These are phyloP conservation scores for Fissipunctia ypsillon DNA, from an alignment of 2,888 invertebrate genomes.

Conservation along the genomic window DNA sequence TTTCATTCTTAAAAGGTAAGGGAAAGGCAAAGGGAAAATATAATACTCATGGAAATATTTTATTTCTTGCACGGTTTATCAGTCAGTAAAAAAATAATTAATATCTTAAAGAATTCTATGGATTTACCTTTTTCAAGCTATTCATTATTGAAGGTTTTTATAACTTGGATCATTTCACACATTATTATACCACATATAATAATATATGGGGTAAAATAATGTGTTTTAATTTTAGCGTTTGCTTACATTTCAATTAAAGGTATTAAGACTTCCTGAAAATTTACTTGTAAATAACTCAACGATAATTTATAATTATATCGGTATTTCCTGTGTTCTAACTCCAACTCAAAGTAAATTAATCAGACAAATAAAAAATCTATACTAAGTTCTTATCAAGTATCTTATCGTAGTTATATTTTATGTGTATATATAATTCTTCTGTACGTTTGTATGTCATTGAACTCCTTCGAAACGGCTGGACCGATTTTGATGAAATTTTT, in stretches of 20 bases:
- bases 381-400: too few relatives aligned
- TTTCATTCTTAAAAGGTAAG: neutral
- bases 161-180: too few relatives aligned
- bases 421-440: too few relatives aligned
- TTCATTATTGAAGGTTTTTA: neutral
- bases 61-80: neutral
- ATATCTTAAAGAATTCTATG: neutral
- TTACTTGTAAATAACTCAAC: neutral
- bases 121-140: neutral
- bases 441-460: too few relatives aligned
- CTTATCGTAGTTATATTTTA: too few relatives aligned
- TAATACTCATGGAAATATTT: neutral
- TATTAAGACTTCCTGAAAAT: too few relatives aligned
- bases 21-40: neutral
- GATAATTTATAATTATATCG: neutral
- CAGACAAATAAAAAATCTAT: neutral
- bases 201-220: neutral
- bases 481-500: too few relatives aligned
- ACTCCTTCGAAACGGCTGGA: too few relatives aligned
- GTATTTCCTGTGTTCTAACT: neutral
- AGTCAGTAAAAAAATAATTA: slow-evolving; percentile 1
- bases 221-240: neutral
- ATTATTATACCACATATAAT: too few relatives aligned
- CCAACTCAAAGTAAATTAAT: neutral
- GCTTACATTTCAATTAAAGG: neutral